These are phyloP conservation scores for Dynastes maya DNA, from an alignment of 2,888 invertebrate species.

Conservation along the genomic window DNA sequence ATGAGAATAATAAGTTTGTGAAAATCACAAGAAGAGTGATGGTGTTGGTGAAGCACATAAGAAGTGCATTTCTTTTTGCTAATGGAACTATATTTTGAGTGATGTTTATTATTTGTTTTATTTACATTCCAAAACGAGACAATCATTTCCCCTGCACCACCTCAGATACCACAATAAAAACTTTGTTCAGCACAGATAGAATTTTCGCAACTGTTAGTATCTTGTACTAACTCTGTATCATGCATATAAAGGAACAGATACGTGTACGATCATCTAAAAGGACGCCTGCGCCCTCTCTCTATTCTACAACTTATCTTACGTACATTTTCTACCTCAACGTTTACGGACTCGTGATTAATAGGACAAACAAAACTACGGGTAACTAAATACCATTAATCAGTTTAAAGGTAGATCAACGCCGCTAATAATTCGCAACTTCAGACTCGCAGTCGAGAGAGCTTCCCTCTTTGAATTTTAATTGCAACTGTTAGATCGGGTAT, in stretches of 20 bases:
- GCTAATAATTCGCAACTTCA: slow-evolving; percentile 46
- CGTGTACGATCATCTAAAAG: neutral
- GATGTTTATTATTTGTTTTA: too few species aligned
- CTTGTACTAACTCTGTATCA: neutral
- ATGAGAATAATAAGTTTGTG: too few species aligned
- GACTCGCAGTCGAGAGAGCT: neutral
- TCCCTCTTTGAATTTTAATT: slow-evolving; percentile 38
- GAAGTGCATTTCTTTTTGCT: too few species aligned
- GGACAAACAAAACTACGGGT: slow-evolving; percentile 46
- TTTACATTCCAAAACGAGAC: too few species aligned
- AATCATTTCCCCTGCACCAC: too few species aligned
- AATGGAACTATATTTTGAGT: too few species aligned
- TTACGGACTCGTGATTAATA: slow-evolving; percentile 47
- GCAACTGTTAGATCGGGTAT: slow-evolving; percentile 37
- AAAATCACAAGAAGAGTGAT: too few species aligned
- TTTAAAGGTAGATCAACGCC: slow-evolving; percentile 46
- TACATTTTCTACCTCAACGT: slow-evolving; percentile 13
- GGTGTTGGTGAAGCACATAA: too few species aligned
- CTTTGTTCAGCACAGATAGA: too few species aligned
- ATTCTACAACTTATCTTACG: slow-evolving; percentile 18
- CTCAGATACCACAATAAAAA: too few species aligned
- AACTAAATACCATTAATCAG: slow-evolving; percentile 50
- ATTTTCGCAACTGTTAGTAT: too few species aligned
- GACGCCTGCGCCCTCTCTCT: neutral
- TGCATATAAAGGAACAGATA: neutral